These are phyloP conservation scores for Norana najaformis DNA, from an alignment of 2,888 invertebrate species.

Conservation along the genomic window DNA sequence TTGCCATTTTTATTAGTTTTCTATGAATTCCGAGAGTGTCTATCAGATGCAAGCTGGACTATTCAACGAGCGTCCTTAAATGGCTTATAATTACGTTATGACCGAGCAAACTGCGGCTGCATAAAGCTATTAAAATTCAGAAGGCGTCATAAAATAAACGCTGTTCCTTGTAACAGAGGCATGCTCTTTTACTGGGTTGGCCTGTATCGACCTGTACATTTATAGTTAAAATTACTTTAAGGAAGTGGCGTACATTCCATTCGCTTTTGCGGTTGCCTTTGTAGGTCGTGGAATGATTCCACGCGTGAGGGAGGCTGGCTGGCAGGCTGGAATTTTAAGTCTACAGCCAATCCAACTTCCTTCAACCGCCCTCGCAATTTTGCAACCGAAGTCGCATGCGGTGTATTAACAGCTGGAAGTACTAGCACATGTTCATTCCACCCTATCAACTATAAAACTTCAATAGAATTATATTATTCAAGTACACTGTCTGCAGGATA, in stretches of 20 bases:
- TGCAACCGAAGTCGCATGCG: neutral
- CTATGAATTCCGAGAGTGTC: neutral
- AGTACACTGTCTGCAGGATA: too few species aligned
- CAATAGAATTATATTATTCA: too few species aligned
- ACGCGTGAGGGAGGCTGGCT: neutral
- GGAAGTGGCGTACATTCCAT: neutral
- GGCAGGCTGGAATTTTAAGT: neutral
- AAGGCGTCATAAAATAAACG: neutral
- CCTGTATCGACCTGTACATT: neutral
- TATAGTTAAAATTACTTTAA: neutral
- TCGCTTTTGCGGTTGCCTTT: neutral
- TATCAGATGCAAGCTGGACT: neutral
- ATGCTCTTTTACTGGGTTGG: neutral
- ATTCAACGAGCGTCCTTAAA: neutral
- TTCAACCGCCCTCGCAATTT: neutral
- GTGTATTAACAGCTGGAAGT: neutral
- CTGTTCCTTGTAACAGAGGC: neutral
- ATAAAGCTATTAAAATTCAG: neutral
- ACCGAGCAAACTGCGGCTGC: too few species aligned
- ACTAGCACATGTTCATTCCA: neutral
- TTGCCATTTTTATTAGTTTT: neutral
- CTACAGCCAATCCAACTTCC: neutral
- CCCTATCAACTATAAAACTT: too few species aligned
- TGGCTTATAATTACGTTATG: neutral
- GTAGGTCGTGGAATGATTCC: neutral